Evolutionary conservation across 2,888 invertebrate species (phyloP).

Genomic region (Ceraclea dissimilis): DNA sequence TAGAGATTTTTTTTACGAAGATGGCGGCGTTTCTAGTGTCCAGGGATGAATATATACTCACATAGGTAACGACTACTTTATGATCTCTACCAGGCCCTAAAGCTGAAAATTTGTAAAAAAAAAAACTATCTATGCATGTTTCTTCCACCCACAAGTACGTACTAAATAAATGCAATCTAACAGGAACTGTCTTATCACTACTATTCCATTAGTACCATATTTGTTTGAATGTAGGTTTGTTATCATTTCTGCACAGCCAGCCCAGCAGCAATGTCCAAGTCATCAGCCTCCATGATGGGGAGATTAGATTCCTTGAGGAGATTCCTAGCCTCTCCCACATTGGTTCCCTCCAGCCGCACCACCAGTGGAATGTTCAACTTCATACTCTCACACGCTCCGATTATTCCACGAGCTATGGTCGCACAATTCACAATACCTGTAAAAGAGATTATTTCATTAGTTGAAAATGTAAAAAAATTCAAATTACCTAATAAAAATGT

Average conservation of each 20-base stretch:
- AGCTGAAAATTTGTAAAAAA: no score
- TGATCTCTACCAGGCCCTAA: no score
- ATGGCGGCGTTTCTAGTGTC: no score
- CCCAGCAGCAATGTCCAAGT: slow-evolving; percentile 89
- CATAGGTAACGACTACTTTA: no score
- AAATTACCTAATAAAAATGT: background rate
- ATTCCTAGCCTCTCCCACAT: slow-evolving; percentile 74
- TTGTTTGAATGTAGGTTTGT: no score
- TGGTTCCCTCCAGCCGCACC: slow-evolving; percentile 93
- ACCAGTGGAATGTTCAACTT: slow-evolving; percentile 81
- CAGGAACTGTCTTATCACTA: no score
- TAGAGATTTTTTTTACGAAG: no score
- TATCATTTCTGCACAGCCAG: slow-evolving; percentile 59
- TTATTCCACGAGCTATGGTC: slow-evolving; percentile 92
- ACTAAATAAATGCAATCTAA: no score
- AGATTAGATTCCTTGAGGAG: slow-evolving; percentile 79
- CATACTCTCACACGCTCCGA: slow-evolving; percentile 75
- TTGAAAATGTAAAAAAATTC: background rate
- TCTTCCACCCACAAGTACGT: no score
- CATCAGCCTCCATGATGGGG: slow-evolving; percentile 70
- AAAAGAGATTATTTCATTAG: background rate
- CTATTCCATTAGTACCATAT: no score
- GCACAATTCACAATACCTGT: slow-evolving; percentile 95
- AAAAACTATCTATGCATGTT: no score
- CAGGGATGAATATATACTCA: no score